phyloP scores from a whole-genome alignment of 2,888 invertebrate genomes.

The Leucophenga maculata region DNA sequence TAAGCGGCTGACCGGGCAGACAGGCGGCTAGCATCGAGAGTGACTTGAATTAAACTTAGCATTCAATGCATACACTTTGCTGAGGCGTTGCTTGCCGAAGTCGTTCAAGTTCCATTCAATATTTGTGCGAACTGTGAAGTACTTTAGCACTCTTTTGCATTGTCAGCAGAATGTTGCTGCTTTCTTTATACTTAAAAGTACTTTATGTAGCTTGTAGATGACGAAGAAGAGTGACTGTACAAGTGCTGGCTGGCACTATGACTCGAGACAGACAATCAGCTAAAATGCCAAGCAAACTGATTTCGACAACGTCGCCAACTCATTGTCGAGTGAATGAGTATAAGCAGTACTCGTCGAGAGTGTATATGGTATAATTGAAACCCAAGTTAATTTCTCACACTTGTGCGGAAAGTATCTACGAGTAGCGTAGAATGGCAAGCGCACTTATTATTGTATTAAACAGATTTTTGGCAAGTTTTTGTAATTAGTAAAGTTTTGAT shows the following conservation, averaged over 20 bases:
- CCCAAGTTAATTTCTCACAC: constrained; percentile 67
- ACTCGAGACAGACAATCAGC: not conserved
- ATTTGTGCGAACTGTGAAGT: constrained; percentile 48
- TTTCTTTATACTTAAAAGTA: constrained; percentile 50
- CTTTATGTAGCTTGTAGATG: constrained; percentile 29
- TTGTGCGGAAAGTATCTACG: not conserved
- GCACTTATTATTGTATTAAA: constrained; percentile 64
- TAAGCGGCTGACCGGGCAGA: constrained; percentile 28
- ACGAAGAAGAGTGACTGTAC: not conserved
- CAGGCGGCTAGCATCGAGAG: constrained; percentile 31
- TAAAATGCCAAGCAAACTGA: not conserved
- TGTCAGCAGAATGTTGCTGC: constrained; percentile 58
- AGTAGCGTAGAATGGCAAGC: constrained; percentile 9
- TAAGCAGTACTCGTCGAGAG: not conserved
- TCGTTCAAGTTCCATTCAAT: constrained; percentile 37
- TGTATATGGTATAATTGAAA: constrained; percentile 63
- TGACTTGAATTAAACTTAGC: constrained; percentile 16
- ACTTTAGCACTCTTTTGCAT: constrained; percentile 58
- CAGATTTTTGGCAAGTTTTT: constrained; percentile 66
- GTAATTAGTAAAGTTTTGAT: constrained; percentile 70
- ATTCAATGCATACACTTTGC: constrained; percentile 15
- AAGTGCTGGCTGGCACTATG: constrained; percentile 8
- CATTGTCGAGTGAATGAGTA: constrained; percentile 13
- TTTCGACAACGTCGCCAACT: constrained; percentile 12
- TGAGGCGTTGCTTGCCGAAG: constrained; percentile 15